Evolutionary conservation across 1,140 invertebrate species (phyloP).

Genomic region (Atta texana): DNA sequence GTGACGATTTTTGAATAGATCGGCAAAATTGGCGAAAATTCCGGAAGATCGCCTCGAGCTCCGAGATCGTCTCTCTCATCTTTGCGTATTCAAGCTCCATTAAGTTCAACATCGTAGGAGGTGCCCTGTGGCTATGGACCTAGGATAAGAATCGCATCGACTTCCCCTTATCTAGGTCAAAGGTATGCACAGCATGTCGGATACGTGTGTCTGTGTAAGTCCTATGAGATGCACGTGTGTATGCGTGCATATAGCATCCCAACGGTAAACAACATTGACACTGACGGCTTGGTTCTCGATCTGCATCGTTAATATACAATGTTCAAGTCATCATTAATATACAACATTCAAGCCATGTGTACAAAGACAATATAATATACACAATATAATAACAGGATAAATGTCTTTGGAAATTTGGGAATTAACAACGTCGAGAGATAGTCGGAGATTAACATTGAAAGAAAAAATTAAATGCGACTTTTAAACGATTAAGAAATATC

Average conservation of each 20-base stretch:
- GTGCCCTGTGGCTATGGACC: conserved; percentile 65
- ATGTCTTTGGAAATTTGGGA: neutral
- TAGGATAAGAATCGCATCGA: conserved; percentile 72
- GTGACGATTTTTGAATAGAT: conserved; percentile 14
- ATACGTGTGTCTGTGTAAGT: neutral
- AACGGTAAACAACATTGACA: conserved; percentile 73
- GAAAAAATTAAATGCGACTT: conserved; percentile 20
- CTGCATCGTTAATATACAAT: conserved; percentile 42
- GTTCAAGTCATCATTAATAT: conserved; percentile 39
- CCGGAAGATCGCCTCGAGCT: conserved; percentile 40
- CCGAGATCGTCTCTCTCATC: conserved; percentile 64
- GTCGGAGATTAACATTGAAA: neutral
- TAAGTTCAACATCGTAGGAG: conserved; percentile 67
- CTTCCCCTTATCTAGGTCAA: conserved; percentile 76
- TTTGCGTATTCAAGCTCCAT: conserved; percentile 74
- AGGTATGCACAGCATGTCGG: conserved; percentile 60
- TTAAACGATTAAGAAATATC: conserved; percentile 12
- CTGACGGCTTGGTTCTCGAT: conserved; percentile 60
- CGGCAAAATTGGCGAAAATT: conserved; percentile 64
- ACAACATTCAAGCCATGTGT: neutral
- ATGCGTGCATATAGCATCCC: conserved; percentile 35
- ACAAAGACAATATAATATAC: conserved; percentile 25
- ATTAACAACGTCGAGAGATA: conserved; percentile 11
- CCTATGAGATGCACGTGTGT: neutral
- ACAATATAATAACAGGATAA: neutral